Conservation (phyloP, 2,888 invertebrate species). For the Pollenia griseotomentosa region DNA sequence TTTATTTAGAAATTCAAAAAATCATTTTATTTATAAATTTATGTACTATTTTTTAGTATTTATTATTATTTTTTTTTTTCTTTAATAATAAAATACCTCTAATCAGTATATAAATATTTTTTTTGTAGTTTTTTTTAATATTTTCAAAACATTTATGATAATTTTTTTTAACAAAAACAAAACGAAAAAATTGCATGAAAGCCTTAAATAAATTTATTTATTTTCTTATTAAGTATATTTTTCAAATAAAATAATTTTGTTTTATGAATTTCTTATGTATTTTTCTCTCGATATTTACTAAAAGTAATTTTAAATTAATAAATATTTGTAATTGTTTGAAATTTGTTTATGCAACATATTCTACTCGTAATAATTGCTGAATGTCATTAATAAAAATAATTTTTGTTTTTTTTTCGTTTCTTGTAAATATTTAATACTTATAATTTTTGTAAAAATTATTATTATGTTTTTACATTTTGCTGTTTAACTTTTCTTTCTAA, state of each 20-base stretch:
- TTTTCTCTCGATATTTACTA: conserved; percentile 20
- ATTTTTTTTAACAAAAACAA: conserved; percentile 47
- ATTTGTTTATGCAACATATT: conserved; percentile 56
- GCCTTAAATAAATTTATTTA: conserved; percentile 60
- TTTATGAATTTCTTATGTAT: conserved; percentile 42
- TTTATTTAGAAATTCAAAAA: conserved; percentile 71
- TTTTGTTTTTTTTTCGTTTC: conserved; percentile 1
- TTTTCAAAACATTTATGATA: conserved; percentile 75
- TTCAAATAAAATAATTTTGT: conserved; percentile 71
- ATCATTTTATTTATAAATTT: conserved; percentile 75
- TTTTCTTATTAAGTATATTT: conserved; percentile 65
- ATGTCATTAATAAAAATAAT: conserved; percentile 70
- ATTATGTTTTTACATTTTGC: not conserved
- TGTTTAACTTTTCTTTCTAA: conserved; percentile 6
- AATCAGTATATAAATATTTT: conserved; percentile 73
- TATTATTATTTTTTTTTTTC: conserved; percentile 49
- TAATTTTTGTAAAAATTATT: conserved; percentile 16
- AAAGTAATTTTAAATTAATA: not conserved
- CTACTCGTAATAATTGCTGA: conserved; percentile 66
- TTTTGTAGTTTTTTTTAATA: conserved; percentile 70
- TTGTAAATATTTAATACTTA: conserved; percentile 27
- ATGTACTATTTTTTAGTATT: conserved; percentile 74
- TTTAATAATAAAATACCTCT: conserved; percentile 69
- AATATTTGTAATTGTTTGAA: conserved; percentile 32
- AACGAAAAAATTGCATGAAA: conserved; percentile 71